Evolutionary conservation across 2,797 vertebrate species (phyloP), one percentile per base, ranked within the genome.

Genomic region (Acrossocheilus wenchowensis): DNA sequence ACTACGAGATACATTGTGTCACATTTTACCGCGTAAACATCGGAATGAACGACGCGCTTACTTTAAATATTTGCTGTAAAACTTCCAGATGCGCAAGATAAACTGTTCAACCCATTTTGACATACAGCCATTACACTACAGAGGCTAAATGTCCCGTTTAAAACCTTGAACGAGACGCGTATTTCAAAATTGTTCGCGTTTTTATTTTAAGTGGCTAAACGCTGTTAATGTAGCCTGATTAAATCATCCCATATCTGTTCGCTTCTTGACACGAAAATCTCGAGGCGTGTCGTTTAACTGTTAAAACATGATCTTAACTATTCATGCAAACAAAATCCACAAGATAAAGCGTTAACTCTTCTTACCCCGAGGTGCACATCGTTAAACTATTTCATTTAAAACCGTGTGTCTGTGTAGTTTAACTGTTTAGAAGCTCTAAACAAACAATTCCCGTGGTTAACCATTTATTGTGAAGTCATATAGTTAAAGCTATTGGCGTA

Each of bases 11-110:
- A 71, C 21, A 39, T 30, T 15, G 69, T 62, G 52, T 62, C 50
- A 82, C 66, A 39, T 71, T 71, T 15, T 17, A 73, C n/a, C 81
- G 72, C 69, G 54, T 39, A 26, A 82, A 72, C 6, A 0, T 52
- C 41, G 17, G 11, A 17, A 68, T 34, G n/a, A 80, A 21, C n/a
- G 60, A 21, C 10, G 62, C 43, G 79, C 15, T 30, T 15, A n/a
- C 6, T 68, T 68, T 2, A 15, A 68, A 23, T 8, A 19, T 57
- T 57, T 21, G 17, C 14, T 6, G 5, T 71, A 10, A 6, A 52
- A 72, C 14, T 1, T 43, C 21, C n/a, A 6, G 54, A 36, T 23
- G 21, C 26, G 14, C n/a, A 2, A 10, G 4, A 75, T 30, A 34
- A 34, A 11, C 45, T 23, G 5, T 11, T 54, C 10, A 21, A 7